Percentiles rank a stretch among this genome's conserved stretches.
Evolutionary conservation across 2,797 vertebrate genomes (phyloP).

Genomic region (Margarornis squamiger): DNA sequence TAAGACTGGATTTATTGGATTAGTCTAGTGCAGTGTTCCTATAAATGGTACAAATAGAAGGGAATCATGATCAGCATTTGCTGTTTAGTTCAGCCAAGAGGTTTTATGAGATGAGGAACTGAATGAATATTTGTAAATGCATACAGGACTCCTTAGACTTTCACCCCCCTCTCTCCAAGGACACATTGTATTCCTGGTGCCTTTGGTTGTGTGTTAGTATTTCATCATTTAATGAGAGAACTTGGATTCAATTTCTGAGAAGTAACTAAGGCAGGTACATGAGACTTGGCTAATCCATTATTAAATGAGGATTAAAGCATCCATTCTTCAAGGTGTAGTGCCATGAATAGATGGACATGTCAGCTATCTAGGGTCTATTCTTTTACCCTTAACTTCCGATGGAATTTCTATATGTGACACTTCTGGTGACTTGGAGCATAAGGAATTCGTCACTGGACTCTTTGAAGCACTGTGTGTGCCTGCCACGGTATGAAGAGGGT

Average conservation of each 20-base stretch:
- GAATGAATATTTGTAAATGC: not conserved
- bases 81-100: not conserved
- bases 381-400: not conserved
- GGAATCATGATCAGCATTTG: not conserved
- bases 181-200: rapidly evolving
- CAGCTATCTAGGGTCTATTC: not conserved
- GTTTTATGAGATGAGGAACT: not conserved
- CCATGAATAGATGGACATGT: not conserved
- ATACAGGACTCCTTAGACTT: not conserved
- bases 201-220: not conserved
- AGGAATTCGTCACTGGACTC: not conserved
- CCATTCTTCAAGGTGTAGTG: not conserved
- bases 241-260: not conserved
- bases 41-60: not conserved
- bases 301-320: not conserved
- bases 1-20: not conserved
- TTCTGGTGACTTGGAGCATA: not conserved
- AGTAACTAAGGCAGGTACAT: not conserved
- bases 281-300: not conserved
- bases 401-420: not conserved
- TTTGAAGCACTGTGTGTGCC: not conserved
- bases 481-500: not conserved
- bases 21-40: not conserved
- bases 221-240: not conserved
- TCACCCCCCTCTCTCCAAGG: not conserved